Base-by-base conservation (phyloP, 2,888 invertebrate species). In the Panorpa germanica region DNA sequence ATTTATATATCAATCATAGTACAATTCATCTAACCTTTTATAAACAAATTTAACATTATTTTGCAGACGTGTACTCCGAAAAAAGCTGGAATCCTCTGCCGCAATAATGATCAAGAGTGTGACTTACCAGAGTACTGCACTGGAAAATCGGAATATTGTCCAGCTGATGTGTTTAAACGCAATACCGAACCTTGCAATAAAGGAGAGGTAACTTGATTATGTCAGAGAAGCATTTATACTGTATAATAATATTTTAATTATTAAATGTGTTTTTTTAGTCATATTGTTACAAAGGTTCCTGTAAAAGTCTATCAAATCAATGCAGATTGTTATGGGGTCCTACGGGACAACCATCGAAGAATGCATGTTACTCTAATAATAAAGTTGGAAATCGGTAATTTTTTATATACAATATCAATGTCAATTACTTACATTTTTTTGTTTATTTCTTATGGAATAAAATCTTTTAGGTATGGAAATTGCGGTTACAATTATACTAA, bases 51-150 rank as follows among this genome's bases (percentile, higher is more conserved):
- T n/a, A n/a, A n/a, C n/a, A n/a, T n/a, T n/a, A n/a, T n/a, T n/a
- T n/a, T n/a, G n/a, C 34, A 54, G 44, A 61, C 60, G 2, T 64
- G 64, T 36, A 45, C 62, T 45, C 60, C 64, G 2, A 70, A 64
- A 43, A 42, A 49, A 5, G 59, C 63, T 6, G 67, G 72, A 1
- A 63, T 62, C 3, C 49, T 57, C 36, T 77, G 76, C 43, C 57
- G 75, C 13, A 46, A 49, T 6, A 57, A 65, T 1, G 52, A 55
- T 12, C 63, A 65, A 37, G 66, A 65, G 35, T 76, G 76, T 50
- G 76, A 77, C 48, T 48, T 76, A 23, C 63, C 72, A 0, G 76
- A 76, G 46, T 73, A 57, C 44, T 76, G 76, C 46, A 63, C 67
- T 12, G 76, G 76, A 0, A 55, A 61, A 25, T 59, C 61, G 11